Percentiles rank a stretch among this genome's conserved stretches.
These are phyloP conservation scores for Agrochola lychnidis DNA, from an alignment of 2,888 invertebrate genomes.

Conservation along the genomic window DNA sequence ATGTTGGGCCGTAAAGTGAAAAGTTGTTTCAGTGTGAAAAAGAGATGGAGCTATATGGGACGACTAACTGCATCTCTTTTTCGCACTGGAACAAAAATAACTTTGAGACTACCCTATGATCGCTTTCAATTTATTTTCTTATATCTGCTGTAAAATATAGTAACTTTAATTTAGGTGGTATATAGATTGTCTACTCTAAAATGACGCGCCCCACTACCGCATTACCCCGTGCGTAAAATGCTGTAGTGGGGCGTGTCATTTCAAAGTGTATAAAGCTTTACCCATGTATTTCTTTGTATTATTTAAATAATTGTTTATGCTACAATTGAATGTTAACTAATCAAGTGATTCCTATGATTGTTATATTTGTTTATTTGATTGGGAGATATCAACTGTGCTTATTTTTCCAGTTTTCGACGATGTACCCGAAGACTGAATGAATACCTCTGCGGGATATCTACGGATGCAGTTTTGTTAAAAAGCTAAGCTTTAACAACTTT, in stretches of 20 bases:
- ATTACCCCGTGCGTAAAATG: too few species aligned
- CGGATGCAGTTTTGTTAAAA: conserved; percentile 55
- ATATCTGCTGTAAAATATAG: neutral
- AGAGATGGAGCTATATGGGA: neutral
- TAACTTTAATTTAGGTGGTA: neutral
- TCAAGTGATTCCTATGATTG: conserved; percentile 11
- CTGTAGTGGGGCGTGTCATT: too few species aligned
- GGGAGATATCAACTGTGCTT: conserved; percentile 55
- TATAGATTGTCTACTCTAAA: too few species aligned
- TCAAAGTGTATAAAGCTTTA: too few species aligned
- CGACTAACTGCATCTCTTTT: neutral
- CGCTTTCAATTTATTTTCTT: neutral
- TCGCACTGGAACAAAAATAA: neutral
- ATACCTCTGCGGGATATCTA: conserved; percentile 52
- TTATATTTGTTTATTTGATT: conserved; percentile 27
- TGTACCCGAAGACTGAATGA: conserved; percentile 59
- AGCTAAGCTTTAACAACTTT: conserved; percentile 58
- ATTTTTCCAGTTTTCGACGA: conserved; percentile 63
- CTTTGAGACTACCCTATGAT: too few species aligned
- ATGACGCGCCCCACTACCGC: too few species aligned
- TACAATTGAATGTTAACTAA: conserved; percentile 7
- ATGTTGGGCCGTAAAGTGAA: too few species aligned
- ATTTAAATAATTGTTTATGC: neutral
- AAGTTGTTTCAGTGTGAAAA: neutral
- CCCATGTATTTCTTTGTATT: neutral